Evolutionary conservation across 2,888 invertebrate species (phyloP).

Genomic region (Alloplasta piceator): DNA sequence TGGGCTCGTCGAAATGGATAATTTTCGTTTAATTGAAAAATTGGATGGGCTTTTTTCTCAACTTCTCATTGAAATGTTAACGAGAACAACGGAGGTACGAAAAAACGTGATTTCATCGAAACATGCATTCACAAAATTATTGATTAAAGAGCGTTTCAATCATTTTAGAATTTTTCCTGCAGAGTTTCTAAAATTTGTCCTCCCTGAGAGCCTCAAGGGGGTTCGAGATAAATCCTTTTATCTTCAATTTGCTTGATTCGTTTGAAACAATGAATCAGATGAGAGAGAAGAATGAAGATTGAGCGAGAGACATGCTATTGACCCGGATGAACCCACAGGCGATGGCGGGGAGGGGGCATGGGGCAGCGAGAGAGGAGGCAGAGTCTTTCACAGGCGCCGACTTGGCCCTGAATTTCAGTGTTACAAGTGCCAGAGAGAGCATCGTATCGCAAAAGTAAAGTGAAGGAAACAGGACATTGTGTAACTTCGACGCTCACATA

Average conservation of each 20-base stretch:
- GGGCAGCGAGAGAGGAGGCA: not conserved
- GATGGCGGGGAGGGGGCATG: not conserved
- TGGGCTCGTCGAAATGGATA: too few relatives aligned
- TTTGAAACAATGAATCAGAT: constrained; percentile 3
- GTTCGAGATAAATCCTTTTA: not conserved
- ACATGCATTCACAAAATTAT: too few relatives aligned
- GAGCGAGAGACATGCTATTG: constrained; percentile 46
- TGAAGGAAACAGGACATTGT: constrained; percentile 24
- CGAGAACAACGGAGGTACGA: too few relatives aligned
- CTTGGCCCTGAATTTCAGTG: constrained; percentile 59
- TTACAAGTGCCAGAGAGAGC: constrained; percentile 2
- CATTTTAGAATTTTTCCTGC: not conserved
- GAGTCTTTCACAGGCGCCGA: constrained; percentile 41
- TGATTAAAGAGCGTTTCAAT: too few relatives aligned
- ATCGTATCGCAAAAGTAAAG: not conserved
- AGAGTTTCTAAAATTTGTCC: too few relatives aligned
- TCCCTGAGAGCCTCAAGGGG: too few relatives aligned
- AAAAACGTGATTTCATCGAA: too few relatives aligned
- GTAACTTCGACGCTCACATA: constrained; percentile 8
- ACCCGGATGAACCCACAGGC: constrained; percentile 56
- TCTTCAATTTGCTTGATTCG: constrained; percentile 29
- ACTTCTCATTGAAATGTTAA: too few relatives aligned
- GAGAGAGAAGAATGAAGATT: constrained; percentile 19
- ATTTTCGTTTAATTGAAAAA: too few relatives aligned
- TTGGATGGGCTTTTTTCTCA: too few relatives aligned